These are phyloP conservation scores for Pitangus sulphuratus DNA, from an alignment of 2,797 vertebrate genomes.

Conservation along the genomic window DNA sequence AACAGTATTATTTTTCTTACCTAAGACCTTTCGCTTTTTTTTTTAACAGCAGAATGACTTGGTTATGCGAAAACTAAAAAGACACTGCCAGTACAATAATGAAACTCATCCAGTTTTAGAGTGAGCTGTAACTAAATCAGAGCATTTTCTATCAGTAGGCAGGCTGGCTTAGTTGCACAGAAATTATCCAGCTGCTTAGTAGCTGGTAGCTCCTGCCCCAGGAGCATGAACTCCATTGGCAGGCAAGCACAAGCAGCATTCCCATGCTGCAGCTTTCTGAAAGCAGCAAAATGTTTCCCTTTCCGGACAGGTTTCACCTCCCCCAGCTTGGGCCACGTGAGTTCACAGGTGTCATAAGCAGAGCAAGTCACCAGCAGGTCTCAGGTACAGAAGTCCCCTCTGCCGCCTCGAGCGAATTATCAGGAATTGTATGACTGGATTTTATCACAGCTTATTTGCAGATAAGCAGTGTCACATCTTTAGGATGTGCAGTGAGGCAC, in stretches of 20 bases:
- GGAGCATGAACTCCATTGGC: background rate
- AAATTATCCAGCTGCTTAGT: background rate
- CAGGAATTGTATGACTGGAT: background rate
- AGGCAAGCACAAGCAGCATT: background rate
- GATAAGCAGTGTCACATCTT: background rate
- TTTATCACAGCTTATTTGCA: background rate
- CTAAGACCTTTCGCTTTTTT: background rate
- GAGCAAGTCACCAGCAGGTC: background rate
- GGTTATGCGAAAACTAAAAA: background rate
- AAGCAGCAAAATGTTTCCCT: background rate
- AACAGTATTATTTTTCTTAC: background rate
- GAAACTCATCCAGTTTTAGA: background rate
- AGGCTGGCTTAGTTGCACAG: background rate
- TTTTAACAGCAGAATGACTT: background rate
- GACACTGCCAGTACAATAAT: background rate
- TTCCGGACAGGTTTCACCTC: background rate
- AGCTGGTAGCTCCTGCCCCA: background rate
- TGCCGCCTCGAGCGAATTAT: background rate
- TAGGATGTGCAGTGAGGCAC: background rate
- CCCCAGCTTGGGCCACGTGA: fast-evolving
- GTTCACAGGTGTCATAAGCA: background rate
- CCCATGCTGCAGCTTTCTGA: background rate
- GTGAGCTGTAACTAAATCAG: background rate
- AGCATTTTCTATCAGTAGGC: background rate
- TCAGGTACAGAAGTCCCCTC: background rate